A percentile compares a stretch with the other conserved stretches of the same genome.
Evolutionary conservation across 2,888 invertebrate species (phyloP).

Genomic region (Apamea anceps): DNA sequence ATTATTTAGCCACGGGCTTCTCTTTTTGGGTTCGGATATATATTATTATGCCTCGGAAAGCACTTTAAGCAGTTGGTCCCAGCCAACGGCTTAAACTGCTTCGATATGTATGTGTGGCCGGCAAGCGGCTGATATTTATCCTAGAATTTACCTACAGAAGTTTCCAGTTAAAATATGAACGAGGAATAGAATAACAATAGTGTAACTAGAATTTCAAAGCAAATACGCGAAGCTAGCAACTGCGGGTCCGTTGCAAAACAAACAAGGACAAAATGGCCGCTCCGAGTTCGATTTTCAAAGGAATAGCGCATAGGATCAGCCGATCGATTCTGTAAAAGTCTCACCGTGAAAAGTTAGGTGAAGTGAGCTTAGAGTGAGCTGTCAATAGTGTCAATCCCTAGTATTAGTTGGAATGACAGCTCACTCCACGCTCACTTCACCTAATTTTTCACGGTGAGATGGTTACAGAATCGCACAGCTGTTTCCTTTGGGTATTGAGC

Average conservation of each 20-base stretch:
- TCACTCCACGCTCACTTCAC: too few species aligned
- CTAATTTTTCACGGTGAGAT: too few species aligned
- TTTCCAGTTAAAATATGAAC: background rate
- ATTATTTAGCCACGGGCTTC: too few species aligned
- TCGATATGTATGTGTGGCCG: background rate
- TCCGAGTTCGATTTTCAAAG: conserved; percentile 44
- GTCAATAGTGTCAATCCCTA: too few species aligned
- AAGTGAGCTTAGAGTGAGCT: too few species aligned
- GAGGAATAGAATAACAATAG: conserved; percentile 18
- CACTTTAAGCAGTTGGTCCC: too few species aligned
- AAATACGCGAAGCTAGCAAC: conserved; percentile 40
- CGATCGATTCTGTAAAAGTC: too few species aligned
- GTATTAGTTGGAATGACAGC: too few species aligned
- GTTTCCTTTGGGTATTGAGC: conserved; percentile 2
- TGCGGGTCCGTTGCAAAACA: conserved; percentile 36
- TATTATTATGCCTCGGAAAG: too few species aligned
- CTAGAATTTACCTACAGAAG: background rate
- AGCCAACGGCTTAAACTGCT: background rate
- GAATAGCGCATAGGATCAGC: conserved; percentile 29
- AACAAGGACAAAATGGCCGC: conserved; percentile 33
- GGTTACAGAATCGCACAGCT: too few species aligned
- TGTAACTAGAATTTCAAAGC: conserved; percentile 66
- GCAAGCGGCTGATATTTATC: background rate
- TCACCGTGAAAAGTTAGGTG: too few species aligned
- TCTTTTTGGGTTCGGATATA: too few species aligned